Evolutionary conservation across 2,888 invertebrate genomes (phyloP), one percentile per base, ranked within the genome.

Genomic region (Drosophila meridiana): DNA sequence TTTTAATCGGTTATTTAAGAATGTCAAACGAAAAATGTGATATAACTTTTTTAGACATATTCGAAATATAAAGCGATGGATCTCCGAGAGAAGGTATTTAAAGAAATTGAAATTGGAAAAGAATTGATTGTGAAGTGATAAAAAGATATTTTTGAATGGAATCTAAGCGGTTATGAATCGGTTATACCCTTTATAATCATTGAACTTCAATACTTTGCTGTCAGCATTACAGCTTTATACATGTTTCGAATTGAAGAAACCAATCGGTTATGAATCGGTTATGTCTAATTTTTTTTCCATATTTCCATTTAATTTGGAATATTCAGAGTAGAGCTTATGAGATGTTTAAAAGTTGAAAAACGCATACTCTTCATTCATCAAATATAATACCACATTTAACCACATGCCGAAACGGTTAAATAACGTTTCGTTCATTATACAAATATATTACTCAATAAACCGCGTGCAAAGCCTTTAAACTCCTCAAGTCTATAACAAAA

Each of bases 401-500:
- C 38, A 42, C 42, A 32, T 8, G 4, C 20, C 20, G 57, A 57
- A 20, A 57, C 32, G 57, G 43, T 32, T 43, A 26, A 13, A 13
- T 32, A 28, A 8, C 28, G 28, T 7, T 9, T 0, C 14, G 2
- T 28, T n/a, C 30, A 56, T 56, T 32, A 11, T 11, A 9, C 30
- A 11, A 32, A 56, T 56, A 59, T 57, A 64, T 48, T 52, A 56
- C 55, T 59, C 48, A 40, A 43, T 62, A 34, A 48, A 30, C 9
- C 8, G 20, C 9, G 14, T 20, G 43, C 30, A 28, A 43, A 56
- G 67, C 43, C 59, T 68, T 75, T 71, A 76, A 70, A 40, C 58
- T 14, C 8, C 48, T 36, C 48, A 38, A 53, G 67, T 68, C 77
- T 56, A 69, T 69, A 64, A 53, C 28, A 67, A 64, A 53, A 76